Percentiles rank a stretch among this genome's conserved stretches.
Evolutionary conservation across 2,888 invertebrate species (phyloP).

Genomic region (Tetheella fluctuosa): DNA sequence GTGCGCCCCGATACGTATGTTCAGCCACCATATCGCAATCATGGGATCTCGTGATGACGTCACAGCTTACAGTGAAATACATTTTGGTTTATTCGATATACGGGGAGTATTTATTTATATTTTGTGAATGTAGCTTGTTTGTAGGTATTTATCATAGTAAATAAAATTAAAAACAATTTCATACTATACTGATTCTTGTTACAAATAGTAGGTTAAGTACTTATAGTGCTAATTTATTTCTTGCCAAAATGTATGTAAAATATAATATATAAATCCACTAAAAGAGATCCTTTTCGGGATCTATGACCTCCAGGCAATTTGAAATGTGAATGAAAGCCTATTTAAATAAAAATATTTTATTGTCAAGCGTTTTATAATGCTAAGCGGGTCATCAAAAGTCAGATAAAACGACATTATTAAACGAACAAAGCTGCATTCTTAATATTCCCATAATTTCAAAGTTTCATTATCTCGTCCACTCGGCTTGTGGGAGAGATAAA

Average conservation of each 20-base stretch:
- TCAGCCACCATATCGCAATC: constrained; percentile 1
- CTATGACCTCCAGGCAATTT: no score
- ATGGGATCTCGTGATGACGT: constrained; percentile 9
- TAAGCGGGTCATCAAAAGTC: background rate
- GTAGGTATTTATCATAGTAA: no score
- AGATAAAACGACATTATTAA: constrained; percentile 4
- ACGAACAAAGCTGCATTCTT: constrained; percentile 1
- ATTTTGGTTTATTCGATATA: background rate
- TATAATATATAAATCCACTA: no score
- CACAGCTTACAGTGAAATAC: constrained; percentile 4
- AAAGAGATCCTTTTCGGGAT: no score
- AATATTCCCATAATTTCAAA: constrained; percentile 17
- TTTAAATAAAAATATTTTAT: background rate
- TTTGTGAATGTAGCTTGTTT: no score
- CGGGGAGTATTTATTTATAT: background rate
- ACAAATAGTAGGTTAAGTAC: no score
- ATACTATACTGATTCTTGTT: no score
- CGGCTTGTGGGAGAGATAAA: constrained; percentile 10
- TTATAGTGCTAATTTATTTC: no score
- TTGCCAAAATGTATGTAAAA: no score
- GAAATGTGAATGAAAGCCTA: background rate
- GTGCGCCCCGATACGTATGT: background rate
- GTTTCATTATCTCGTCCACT: constrained; percentile 17
- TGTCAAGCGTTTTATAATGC: background rate
- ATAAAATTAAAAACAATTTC: no score